Base-by-base conservation (phyloP, 2,797 vertebrate genomes). In the Steatocranus sp. region DNA sequence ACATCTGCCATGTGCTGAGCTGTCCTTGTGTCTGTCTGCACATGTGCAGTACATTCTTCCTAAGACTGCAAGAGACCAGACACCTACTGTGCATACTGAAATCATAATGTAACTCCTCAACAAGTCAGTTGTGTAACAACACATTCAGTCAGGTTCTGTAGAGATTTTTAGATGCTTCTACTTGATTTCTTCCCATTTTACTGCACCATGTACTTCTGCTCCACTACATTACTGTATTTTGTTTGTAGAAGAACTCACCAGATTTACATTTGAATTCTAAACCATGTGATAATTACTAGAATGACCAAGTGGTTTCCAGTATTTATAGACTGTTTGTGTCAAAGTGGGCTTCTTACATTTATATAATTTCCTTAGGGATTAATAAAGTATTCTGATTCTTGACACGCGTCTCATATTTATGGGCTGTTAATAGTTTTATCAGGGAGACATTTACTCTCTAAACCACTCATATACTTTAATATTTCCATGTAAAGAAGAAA, bases 1-100 rank as follows among this genome's bases (percentile, higher is more conserved):
- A 73, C 91, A 92, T 70, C 27, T 30, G 4, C 53, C 56, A 8
- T 46, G 49, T 70, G 50, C 66, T 79, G 82, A 87, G 25, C 43
- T 73, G 66, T 48, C 15, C 23, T 48, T 0, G 23, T 18, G 70
- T 56, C 56, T 38, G 32, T 54, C 76, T 74, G n/a, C 74, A 73
- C 41, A 74, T 50, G 12, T 48, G 51, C 34, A 15, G 10, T 68
- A 53, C 32, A 61, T 75, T 85, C 54, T 27, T 66, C 15, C 1
- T n/a, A 23, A 79, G 32, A 80, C 51, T 11, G 50, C 46, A 58
- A 68, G 48, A 79, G 83, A 81, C 38, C 34, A 30, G 41, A 41
- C 25, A 14, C 56, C 2, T 10, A 30, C 66, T 46, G 23, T 43
- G 38, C 38, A 58, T 46, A 11, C 15, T 49, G 8, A 36, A 79